Evolutionary conservation across 2,888 invertebrate genomes (phyloP), one percentile per base, ranked within the genome.

Genomic region (Tipula vernalis): DNA sequence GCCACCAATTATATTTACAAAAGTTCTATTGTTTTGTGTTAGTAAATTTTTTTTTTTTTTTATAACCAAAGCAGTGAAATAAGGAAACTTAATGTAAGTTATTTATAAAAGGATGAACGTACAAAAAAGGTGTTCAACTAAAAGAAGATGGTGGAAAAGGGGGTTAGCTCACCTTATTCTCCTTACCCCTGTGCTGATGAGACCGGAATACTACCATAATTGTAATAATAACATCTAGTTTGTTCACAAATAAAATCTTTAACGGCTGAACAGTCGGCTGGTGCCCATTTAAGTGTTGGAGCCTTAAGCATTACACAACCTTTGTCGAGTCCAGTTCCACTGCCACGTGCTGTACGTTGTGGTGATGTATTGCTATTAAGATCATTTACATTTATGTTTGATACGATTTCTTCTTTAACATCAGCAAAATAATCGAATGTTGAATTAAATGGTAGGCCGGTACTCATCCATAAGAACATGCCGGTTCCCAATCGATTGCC

Each of bases 211-310:
- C 96, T 96, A 91, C 96, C 96, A 92, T 96, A 97, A 93, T 96
- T 96, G 93, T 96, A 96, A 93, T 96, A 96, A 92, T 96, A 96
- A 93, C 96, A 97, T 90, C 96, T 94, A 88, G 96, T 96, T 93
- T 96, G 96, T 93, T 97, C 96, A 93, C 96, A 97, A 91, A 97
- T 96, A 92, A 96, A 96, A 92, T 96, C 96, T 93, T 96, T 96
- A 89, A 95, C 94, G 90, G 94, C 94, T 88, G 95, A 95, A 91
- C 96, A 97, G 92, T 96, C 96, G 91, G 96, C 95, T 15, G 95
- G 95, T 92, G 95, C 95, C 96, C 96, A 96, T 91, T 95, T 94
- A 91, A 96, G 94, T 87, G 94, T 94, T 57, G 96, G 96, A 89
- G 95, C 95, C 90, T 94, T 94, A 90, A 96, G 93, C 86, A 95